Conservation (phyloP, 2,888 invertebrate genomes). For the Empis livida region DNA sequence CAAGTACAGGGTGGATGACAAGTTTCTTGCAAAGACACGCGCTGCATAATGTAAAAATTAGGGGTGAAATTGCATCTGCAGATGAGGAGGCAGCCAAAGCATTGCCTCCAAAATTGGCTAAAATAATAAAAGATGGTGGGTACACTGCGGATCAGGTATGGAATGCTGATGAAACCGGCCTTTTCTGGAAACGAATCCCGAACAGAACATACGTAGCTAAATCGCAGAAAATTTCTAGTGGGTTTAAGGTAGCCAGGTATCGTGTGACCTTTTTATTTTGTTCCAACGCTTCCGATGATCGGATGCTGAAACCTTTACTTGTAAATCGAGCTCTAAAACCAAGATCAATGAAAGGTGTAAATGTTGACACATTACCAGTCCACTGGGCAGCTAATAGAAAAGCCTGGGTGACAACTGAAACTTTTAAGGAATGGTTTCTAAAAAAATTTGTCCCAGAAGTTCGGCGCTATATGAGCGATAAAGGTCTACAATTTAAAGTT, state of each 20-base stretch:
- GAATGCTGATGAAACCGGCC: conserved; percentile 19
- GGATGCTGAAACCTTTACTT: conserved; percentile 19
- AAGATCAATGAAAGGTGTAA: conserved; percentile 17
- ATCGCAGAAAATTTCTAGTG: conserved; percentile 18
- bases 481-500: conserved; percentile 12
- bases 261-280: conserved; percentile 20
- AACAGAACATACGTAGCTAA: conserved; percentile 21
- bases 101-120: conserved; percentile 11
- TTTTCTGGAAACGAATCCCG: conserved; percentile 23
- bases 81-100: conserved; percentile 13
- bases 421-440: conserved; percentile 14
- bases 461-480: conserved; percentile 9
- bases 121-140: conserved; percentile 16
- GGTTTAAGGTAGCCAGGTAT: conserved; percentile 20
- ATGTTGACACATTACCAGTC: conserved; percentile 17
- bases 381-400: conserved; percentile 19
- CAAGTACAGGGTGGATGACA: conserved; percentile 7
- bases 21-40: conserved; percentile 14
- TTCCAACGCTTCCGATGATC: conserved; percentile 19
- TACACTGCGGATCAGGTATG: conserved; percentile 19
- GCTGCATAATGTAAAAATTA: conserved; percentile 16
- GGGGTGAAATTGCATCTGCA: conserved; percentile 14
- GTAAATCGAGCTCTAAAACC: conserved; percentile 18
- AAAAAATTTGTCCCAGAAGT: conserved; percentile 14
- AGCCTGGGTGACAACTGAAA: conserved; percentile 15